Evolutionary conservation across 2,113 vertebrate species (phyloP).

Genomic region (Epinephelus cyanopodus): DNA sequence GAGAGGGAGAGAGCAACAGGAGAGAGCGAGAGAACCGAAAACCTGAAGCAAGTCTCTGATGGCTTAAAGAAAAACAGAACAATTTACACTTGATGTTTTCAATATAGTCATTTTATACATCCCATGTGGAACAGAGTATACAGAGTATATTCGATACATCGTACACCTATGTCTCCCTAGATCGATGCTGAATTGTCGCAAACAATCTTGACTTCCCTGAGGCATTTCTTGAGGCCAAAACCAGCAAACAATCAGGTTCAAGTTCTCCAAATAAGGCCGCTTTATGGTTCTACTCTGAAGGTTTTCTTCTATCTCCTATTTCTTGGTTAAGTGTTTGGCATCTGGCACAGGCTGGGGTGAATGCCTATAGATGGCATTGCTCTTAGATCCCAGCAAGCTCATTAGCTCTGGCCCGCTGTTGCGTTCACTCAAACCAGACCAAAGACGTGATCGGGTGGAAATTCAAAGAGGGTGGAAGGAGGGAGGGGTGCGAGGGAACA

Average conservation of each 20-base stretch:
- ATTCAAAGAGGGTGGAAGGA: constrained; percentile 47
- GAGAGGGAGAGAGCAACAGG: too few relatives aligned
- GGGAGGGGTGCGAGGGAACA: not conserved
- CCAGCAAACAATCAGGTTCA: constrained; percentile 6
- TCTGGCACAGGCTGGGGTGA: constrained; percentile 31
- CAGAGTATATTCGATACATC: too few relatives aligned
- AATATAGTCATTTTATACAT: too few relatives aligned
- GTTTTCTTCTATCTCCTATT: not conserved
- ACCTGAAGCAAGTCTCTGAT: too few relatives aligned
- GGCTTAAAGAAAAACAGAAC: too few relatives aligned
- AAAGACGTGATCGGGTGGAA: constrained; percentile 60
- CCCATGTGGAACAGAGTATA: too few relatives aligned
- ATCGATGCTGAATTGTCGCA: not conserved
- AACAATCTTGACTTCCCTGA: not conserved
- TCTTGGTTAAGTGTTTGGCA: constrained; percentile 39
- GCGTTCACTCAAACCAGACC: constrained; percentile 75
- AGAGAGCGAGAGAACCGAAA: too few relatives aligned
- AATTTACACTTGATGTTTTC: too few relatives aligned
- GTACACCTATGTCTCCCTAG: not conserved
- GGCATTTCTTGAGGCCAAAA: constrained; percentile 15
- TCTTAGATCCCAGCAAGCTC: constrained; percentile 71
- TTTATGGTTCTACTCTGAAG: not conserved
- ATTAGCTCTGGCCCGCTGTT: constrained; percentile 75
- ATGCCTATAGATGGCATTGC: constrained; percentile 64
- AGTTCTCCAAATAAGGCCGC: constrained; percentile 4